A percentile compares a stretch with the other conserved stretches of the same genome.
Conservation (phyloP, 2,797 vertebrate genomes). For the Lacerta bilineata region DNA sequence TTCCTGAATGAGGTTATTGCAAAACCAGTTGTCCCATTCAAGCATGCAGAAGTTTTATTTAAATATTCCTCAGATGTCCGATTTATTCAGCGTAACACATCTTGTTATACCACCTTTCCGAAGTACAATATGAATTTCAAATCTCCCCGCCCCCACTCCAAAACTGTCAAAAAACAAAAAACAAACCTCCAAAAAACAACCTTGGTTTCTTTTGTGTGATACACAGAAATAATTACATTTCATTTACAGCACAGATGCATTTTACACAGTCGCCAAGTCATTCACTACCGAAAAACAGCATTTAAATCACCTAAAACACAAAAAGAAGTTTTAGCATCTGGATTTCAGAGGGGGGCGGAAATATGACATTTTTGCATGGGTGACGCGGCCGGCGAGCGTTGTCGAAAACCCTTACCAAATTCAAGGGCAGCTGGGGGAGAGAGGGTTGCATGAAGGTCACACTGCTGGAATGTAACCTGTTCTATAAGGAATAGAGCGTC, state of each 20-base stretch:
- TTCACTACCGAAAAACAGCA: constrained; percentile 86
- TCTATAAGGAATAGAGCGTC: constrained; percentile 50
- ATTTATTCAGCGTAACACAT: constrained; percentile 84
- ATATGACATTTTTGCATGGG: constrained; percentile 78
- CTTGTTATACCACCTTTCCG: constrained; percentile 82
- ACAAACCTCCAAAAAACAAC: constrained; percentile 79
- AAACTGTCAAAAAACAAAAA: constrained; percentile 23
- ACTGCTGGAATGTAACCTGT: background rate
- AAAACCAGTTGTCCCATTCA: constrained; percentile 79
- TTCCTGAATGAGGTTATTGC: constrained; percentile 71
- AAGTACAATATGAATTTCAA: constrained; percentile 80
- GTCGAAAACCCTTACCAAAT: constrained; percentile 69
- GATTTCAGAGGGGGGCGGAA: constrained; percentile 72
- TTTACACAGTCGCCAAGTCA: constrained; percentile 87
- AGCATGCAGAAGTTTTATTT: constrained; percentile 89
- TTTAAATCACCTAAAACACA: constrained; percentile 84
- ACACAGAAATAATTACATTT: constrained; percentile 89
- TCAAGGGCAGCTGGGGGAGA: background rate
- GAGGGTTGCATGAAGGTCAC: background rate
- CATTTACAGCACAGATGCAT: constrained; percentile 91
- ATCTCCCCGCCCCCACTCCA: constrained; percentile 55
- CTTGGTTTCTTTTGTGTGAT: constrained; percentile 83
- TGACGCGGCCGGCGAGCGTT: constrained; percentile 69
- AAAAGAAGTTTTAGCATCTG: constrained; percentile 80
- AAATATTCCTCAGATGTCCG: constrained; percentile 84